A percentile compares a stretch with the other conserved stretches of the same genome.
These are phyloP conservation scores for Hyles euphorbiae DNA, from an alignment of 1,140 invertebrate genomes.

Conservation along the genomic window DNA sequence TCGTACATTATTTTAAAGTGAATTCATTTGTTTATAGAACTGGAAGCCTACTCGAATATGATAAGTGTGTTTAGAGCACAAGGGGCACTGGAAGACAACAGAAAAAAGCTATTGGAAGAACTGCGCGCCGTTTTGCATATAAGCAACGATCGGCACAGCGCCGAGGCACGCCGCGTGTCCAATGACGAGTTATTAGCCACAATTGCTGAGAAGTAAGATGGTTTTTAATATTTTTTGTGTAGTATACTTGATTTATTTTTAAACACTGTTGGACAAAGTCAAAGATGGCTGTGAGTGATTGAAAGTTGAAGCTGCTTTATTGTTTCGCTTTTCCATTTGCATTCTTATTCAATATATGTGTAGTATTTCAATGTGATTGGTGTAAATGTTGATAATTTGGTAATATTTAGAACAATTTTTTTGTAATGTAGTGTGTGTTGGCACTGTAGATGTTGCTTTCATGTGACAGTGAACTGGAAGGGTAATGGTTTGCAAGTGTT, in stretches of 20 bases:
- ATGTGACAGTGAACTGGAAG: constrained; percentile 19
- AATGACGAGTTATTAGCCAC: constrained; percentile 93
- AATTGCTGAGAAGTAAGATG: constrained; percentile 89
- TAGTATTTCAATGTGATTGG: constrained; percentile 24
- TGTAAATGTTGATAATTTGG: constrained; percentile 27
- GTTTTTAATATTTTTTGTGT: constrained; percentile 32
- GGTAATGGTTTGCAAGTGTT: background rate
- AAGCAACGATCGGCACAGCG: constrained; percentile 90
- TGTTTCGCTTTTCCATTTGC: constrained; percentile 9
- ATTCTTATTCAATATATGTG: constrained; percentile 15
- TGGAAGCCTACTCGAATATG: constrained; percentile 92
- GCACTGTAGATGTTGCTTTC: constrained; percentile 27
- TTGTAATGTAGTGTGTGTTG: constrained; percentile 20
- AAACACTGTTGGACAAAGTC: constrained; percentile 42
- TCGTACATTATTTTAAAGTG: constrained; percentile 25
- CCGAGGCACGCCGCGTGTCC: constrained; percentile 91
- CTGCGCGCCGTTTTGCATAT: constrained; percentile 89
- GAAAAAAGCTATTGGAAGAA: constrained; percentile 89
- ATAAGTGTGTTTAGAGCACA: constrained; percentile 94
- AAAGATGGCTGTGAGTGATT: constrained; percentile 54
- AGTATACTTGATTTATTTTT: constrained; percentile 51
- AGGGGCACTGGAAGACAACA: constrained; percentile 88
- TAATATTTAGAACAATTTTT: constrained; percentile 10
- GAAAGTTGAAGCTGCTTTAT: constrained; percentile 20
- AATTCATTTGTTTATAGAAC: constrained; percentile 79